phyloP scores from a whole-genome alignment of 2,113 vertebrate genomes.

The Hoplias malabaricus region DNA sequence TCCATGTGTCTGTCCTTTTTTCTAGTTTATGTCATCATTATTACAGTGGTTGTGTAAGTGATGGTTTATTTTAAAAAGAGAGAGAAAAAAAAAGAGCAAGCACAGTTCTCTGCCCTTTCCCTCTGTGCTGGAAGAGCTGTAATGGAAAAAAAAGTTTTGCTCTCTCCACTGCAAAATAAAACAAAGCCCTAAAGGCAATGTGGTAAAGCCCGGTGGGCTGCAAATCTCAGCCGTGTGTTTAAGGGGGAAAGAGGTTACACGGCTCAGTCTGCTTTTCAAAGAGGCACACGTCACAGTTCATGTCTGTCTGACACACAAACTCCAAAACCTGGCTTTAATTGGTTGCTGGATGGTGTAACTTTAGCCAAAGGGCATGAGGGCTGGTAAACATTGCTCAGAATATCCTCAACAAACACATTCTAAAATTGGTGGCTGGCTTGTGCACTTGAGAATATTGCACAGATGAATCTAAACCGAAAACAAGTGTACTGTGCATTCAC shows the following conservation, averaged over 20 bases:
- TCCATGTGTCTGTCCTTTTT: background rate
- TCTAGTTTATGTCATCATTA: background rate
- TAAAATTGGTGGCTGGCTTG: background rate
- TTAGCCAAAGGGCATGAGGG: background rate
- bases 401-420: background rate
- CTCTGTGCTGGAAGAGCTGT: background rate
- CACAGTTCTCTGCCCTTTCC: background rate
- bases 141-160: background rate
- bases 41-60: background rate
- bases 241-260: background rate
- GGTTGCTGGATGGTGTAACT: background rate
- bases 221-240: background rate
- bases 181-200: background rate
- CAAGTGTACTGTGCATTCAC: no score
- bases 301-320: background rate
- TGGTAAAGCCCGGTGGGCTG: background rate
- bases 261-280: background rate
- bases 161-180: background rate
- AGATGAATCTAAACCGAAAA: background rate
- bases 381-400: background rate
- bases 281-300: background rate
- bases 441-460: background rate
- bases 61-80: background rate
- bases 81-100: no score
- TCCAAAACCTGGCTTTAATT: background rate